Evolutionary conservation across 2,888 invertebrate species (phyloP), one percentile per base, ranked within the genome.

Genomic region (Drosophila lacicola): DNA sequence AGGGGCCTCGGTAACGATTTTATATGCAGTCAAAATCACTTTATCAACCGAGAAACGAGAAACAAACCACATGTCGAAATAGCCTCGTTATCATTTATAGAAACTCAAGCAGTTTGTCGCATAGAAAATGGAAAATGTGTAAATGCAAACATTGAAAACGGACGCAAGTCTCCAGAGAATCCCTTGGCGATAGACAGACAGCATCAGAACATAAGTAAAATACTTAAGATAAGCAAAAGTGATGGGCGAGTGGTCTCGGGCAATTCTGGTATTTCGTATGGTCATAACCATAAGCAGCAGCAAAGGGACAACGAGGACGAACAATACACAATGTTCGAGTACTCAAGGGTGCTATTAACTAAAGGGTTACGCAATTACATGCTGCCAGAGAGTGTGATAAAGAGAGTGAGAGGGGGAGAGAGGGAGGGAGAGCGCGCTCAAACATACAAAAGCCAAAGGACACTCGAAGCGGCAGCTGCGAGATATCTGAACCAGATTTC

Each of bases 281-380:
- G 77, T 55, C 78, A 80, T 71, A 73, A 75, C 81, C 72, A 85
- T 67, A 67, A 76, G 60, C 57, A 60, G 44, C 53, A 50, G 44
- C 53, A 50, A 53, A 58, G 60, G 53, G 68, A 76, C 60, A 60
- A 51, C 66, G 33, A 57, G 42, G 42, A 63, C 57, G 36, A 53
- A 49, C 61, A 68, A 66, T 49, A 75, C 70, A 77, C 70, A 72
- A 62, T 71, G 74, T 70, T 66, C 82, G 73, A 82, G 84, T 80
- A 86, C 86, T 84, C 86, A 84, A 81, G 88, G 86, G 86, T 76
- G 74, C 86, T 80, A 88, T 86, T 86, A 86, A 88, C 86, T 86
- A 86, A 88, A 88, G 86, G 86, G 88, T 86, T 88, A 82, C 83
- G 82, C 86, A 88, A 86, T 86, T 88, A 86, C 85, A 85, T 82